Base-by-base conservation (phyloP, 2,113 vertebrate genomes). In the Heterochromis multidens region DNA sequence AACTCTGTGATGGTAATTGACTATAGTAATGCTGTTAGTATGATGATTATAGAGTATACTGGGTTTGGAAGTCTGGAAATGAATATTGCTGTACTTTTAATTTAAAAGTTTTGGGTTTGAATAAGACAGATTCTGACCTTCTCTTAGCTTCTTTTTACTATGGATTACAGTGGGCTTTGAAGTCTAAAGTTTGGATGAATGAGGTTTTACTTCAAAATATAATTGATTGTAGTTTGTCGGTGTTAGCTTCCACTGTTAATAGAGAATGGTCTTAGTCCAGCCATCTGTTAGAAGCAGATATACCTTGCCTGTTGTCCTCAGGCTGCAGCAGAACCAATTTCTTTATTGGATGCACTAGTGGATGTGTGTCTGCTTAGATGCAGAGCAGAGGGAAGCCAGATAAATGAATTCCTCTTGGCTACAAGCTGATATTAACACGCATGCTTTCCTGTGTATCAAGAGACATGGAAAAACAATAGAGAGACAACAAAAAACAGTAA, bases 321-420 rank as follows among this genome's bases (percentile, higher is more conserved):
- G 90, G 91, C 88, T 92, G 89, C 82, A 62, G 93, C 88, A 85
- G 81, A 93, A 93, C 92, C 89, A 94, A 93, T 93, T 16, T 31
- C 82, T 81, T 83, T 88, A 90, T 90, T 93, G 91, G 83, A 80
- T 87, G 60, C 86, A 88, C 54, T 85, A 81, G 70, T 86, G 83
- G 81, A 91, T 84, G 88, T 81, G 88, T 82, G 84, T 89, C 87
- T 72, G 65, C 57, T 72, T 33, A 63, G 76, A 80, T 77, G 58
- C 46, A 72, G 77, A 83, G 86, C 79, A 78, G 52, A 82, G 77
- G 67, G 77, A 81, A 88, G 63, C 83, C 54, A 74, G 83, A 93
- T 82, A 67, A 87, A 93, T 89, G 80, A 81, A 86, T 63, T 85
- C 63, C 83, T 87, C 56, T 86, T 35, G 3, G 72, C 77, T 46